These are phyloP conservation scores for Philhelius pedissequus DNA, from an alignment of 2,888 invertebrate genomes.

Conservation along the genomic window DNA sequence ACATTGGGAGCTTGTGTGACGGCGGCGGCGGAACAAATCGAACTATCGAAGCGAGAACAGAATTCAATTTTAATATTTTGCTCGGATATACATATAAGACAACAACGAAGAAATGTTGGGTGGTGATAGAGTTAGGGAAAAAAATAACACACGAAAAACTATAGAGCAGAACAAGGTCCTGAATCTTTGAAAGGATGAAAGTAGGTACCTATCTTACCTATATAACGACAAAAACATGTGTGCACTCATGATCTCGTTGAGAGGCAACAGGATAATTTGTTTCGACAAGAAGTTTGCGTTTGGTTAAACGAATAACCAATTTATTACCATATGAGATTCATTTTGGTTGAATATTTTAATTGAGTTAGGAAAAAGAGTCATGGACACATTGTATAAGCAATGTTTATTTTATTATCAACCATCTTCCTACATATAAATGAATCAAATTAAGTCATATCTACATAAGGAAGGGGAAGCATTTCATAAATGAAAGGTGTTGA, in stretches of 20 bases:
- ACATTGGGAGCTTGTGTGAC: slow-evolving; percentile 42
- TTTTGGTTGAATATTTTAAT: slow-evolving; percentile 26
- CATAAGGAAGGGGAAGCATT: too few species aligned
- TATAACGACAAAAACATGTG: slow-evolving; percentile 24
- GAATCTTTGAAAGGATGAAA: neutral
- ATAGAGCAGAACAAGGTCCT: slow-evolving; percentile 29
- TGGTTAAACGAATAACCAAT: slow-evolving; percentile 24
- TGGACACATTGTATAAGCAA: neutral
- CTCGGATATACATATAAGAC: slow-evolving; percentile 7
- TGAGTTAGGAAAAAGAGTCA: neutral
- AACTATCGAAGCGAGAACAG: slow-evolving; percentile 62
- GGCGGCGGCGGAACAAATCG: slow-evolving; percentile 65
- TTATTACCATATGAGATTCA: neutral
- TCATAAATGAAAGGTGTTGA: too few species aligned
- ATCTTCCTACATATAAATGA: too few species aligned
- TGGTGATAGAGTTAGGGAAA: neutral
- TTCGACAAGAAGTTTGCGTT: slow-evolving; percentile 43
- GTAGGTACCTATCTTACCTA: neutral
- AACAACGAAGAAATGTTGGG: neutral
- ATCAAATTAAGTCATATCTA: too few species aligned
- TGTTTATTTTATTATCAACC: neutral
- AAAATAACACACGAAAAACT: neutral
- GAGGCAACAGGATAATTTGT: slow-evolving; percentile 57
- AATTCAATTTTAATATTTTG: slow-evolving; percentile 69
- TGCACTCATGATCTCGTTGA: slow-evolving; percentile 16